Evolutionary conservation across 2,113 vertebrate genomes (phyloP), one percentile per base, ranked within the genome.

Genomic region (Perca flavescens): DNA sequence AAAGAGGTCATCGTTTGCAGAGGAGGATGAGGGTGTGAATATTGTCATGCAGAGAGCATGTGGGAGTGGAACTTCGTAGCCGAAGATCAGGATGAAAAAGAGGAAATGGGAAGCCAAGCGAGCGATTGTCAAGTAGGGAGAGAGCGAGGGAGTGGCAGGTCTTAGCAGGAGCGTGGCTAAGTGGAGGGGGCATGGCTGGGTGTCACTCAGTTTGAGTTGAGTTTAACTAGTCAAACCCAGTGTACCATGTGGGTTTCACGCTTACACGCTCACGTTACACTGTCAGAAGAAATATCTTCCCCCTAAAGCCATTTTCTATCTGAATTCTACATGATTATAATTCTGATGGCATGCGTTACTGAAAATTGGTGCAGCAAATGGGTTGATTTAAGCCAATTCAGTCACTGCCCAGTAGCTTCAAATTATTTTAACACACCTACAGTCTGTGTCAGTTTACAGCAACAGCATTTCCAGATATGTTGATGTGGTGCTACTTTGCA

Each of bases 1-100:
- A 84, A 88, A 86, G 88, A 87, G 92, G 93, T 94, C 91, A 93
- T 50, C 40, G 62, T 85, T 90, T 90, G 91, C 89, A 91, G 79
- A 71, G 75, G 74, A 86, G 71, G 86, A 84, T 89, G 70, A 69
- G 84, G 77, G 66, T 80, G 82, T 86, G 88, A 90, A 91, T 82
- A 87, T 88, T 89, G 84, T 85, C 77, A 83, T 82, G 79, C 79
- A 62, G 50, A 52, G 89, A 88, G 75, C 85, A 81, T 31, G 74
- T 83, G 81, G 83, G 88, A 89, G 80, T 82, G 84, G 83, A 87
- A 84, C 77, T 86, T 78, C 9, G 69, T 64, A 50, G 67, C 61
- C 7, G 52, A 43, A 76, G 64, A 82, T 34, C 69, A 79, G 72
- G 85, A 90, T 87, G 66, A 83, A 74, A 61, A 75, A 72, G 61